Percentiles rank a stretch among this genome's conserved stretches.
Evolutionary conservation across 2,888 invertebrate species (phyloP).

Genomic region (Rhorus exstirpatorius): DNA sequence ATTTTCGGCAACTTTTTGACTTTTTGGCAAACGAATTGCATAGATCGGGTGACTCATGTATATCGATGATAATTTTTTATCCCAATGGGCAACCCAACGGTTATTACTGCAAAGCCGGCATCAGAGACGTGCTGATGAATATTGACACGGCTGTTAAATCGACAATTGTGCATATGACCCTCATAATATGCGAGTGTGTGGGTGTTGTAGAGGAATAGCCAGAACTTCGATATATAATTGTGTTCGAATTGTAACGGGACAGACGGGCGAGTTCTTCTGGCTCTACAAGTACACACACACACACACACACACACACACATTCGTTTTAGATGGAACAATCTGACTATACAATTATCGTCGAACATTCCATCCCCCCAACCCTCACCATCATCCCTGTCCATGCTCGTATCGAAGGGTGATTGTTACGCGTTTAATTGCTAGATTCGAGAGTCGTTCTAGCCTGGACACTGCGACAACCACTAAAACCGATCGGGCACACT

Average conservation of each 20-base stretch:
- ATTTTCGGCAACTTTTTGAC: too few species aligned
- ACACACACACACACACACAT: slow-evolving; percentile 3
- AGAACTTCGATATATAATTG: slow-evolving; percentile 52
- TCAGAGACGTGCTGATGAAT: slow-evolving; percentile 45
- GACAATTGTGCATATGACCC: slow-evolving; percentile 40
- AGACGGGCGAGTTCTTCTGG: slow-evolving; percentile 14
- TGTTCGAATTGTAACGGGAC: slow-evolving; percentile 50
- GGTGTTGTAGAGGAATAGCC: slow-evolving; percentile 16
- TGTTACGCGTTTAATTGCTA: slow-evolving; percentile 69
- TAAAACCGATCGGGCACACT: slow-evolving; percentile 53
- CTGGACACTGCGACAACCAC: slow-evolving; percentile 53
- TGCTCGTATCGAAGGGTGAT: slow-evolving; percentile 65
- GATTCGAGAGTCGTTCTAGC: slow-evolving; percentile 61
- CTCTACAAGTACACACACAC: neutral
- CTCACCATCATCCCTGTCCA: neutral
- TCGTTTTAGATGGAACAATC: slow-evolving; percentile 39
- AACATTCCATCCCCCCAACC: slow-evolving; percentile 44
- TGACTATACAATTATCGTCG: slow-evolving; percentile 66
- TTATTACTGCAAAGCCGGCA: slow-evolving; percentile 27
- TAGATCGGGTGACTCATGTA: neutral
- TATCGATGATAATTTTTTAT: slow-evolving; percentile 1
- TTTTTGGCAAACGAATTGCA: too few species aligned
- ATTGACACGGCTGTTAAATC: slow-evolving; percentile 58
- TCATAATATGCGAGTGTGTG: neutral
- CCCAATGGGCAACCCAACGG: neutral